Percentiles rank a stretch among this genome's conserved stretches.
phyloP scores from a whole-genome alignment of 2,113 vertebrate genomes.

The Pelecanus crispus region DNA sequence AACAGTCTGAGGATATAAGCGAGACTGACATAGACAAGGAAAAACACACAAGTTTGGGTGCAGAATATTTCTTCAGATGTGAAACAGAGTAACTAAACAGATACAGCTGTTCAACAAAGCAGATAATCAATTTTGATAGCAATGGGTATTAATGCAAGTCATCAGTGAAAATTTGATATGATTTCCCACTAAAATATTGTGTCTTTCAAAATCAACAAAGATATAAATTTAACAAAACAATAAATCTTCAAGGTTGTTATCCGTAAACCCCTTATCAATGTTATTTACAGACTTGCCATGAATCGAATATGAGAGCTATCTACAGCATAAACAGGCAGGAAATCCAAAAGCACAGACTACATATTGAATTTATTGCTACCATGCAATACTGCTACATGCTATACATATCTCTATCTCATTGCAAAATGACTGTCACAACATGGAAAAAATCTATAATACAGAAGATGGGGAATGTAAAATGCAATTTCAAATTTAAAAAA shows the following conservation, averaged over 20 bases:
- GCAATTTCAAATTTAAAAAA: background rate
- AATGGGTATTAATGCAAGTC: background rate
- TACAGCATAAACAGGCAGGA: background rate
- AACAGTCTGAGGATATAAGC: background rate
- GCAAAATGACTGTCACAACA: background rate
- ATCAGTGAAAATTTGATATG: background rate
- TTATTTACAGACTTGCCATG: background rate
- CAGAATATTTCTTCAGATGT: background rate
- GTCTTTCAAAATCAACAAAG: background rate
- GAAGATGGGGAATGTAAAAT: background rate
- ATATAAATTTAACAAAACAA: background rate
- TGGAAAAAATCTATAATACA: background rate
- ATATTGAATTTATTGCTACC: background rate
- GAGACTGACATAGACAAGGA: background rate
- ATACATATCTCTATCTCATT: background rate
- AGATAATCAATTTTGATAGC: background rate
- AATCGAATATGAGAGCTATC: background rate
- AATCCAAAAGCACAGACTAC: background rate
- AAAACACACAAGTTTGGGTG: background rate
- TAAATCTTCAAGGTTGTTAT: background rate
- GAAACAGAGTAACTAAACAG: background rate
- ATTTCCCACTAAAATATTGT: background rate
- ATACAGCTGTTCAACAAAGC: background rate
- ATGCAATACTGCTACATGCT: too few species aligned
- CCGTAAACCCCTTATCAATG: background rate